Conservation (phyloP, 1,140 invertebrate species). For the Hirudo medicinalis region DNA sequence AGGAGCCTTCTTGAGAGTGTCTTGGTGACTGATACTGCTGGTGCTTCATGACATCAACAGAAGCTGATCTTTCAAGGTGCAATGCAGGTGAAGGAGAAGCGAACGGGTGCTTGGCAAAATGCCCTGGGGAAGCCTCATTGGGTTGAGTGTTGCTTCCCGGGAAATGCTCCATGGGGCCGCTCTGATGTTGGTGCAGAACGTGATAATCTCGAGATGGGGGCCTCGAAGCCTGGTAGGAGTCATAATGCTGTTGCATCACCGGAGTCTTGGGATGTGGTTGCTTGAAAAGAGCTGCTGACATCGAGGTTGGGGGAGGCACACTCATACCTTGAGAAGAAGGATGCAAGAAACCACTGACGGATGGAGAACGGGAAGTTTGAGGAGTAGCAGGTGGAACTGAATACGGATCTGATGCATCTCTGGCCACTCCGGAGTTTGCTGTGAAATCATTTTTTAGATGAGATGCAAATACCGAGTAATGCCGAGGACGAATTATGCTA, state of each 20-base stretch:
- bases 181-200: conserved; percentile 6
- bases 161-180: neutral
- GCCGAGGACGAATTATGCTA: too few species aligned
- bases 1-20: neutral
- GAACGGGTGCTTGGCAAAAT: conserved; percentile 18
- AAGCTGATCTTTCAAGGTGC: neutral
- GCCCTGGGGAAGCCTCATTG: conserved; percentile 18
- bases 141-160: neutral
- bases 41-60: neutral
- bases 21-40: conserved; percentile 4
- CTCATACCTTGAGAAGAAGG: neutral
- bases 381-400: conserved; percentile 7
- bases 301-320: neutral
- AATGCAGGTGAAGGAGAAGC: neutral
- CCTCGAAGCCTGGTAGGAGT: neutral
- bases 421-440: neutral
- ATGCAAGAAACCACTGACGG: neutral
- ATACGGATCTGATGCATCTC: neutral
- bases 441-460: too few species aligned
- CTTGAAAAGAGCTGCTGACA: conserved; percentile 7
- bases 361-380: neutral
- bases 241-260: conserved; percentile 1
- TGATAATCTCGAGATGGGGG: conserved; percentile 7
- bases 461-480: too few species aligned
- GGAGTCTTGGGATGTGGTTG: conserved; percentile 12